These are phyloP conservation scores for Spilosoma lubricipeda DNA, from an alignment of 2,888 invertebrate species.

Conservation along the genomic window DNA sequence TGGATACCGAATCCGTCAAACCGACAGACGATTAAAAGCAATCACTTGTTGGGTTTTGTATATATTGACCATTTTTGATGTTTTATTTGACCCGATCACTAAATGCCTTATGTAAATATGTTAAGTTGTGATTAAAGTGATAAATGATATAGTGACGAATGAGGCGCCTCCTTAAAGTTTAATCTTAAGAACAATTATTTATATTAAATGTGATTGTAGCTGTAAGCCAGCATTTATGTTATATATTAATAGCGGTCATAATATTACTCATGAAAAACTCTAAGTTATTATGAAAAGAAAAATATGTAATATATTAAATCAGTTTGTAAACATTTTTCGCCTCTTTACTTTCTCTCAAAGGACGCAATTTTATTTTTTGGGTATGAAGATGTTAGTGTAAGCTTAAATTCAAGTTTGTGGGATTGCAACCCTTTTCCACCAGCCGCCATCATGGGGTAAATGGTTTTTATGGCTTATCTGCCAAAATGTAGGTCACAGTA, in stretches of 20 bases:
- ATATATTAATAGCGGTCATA: background rate
- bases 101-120: background rate
- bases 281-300: background rate
- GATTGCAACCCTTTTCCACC: too few species aligned
- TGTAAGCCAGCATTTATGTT: background rate
- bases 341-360: too few species aligned
- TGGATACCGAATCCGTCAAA: background rate
- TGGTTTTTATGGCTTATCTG: too few species aligned
- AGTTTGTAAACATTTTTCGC: background rate
- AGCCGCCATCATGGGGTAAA: too few species aligned
- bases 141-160: background rate
- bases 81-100: background rate
- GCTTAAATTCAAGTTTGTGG: too few species aligned
- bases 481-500: too few species aligned
- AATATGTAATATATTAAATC: background rate
- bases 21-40: background rate
- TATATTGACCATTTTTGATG: background rate
- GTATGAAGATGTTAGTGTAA: too few species aligned
- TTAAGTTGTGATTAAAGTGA: background rate
- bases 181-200: constrained; percentile 1
- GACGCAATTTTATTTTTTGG: too few species aligned
- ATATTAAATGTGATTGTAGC: background rate
- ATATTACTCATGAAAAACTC: too few species aligned
- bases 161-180: background rate
- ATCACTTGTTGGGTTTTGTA: background rate